Base-by-base conservation (phyloP, 2,797 vertebrate species). In the Lacerta viridis region DNA sequence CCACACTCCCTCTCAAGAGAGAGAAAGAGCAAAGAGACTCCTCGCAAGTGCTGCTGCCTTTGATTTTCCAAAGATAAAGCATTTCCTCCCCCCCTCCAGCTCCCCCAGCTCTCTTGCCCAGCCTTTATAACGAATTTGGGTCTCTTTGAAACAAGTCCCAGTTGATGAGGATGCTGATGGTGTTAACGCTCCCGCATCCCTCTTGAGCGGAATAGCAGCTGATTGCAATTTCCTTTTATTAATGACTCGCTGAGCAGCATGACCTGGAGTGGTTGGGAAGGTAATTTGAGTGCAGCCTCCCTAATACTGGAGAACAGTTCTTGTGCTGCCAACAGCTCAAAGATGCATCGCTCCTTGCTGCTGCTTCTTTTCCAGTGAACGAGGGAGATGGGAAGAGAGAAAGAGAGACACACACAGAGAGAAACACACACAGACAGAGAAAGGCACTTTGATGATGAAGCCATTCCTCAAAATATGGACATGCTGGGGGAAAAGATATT, bases 61-160 rank as follows among this genome's bases (percentile, higher is more conserved):
- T 87, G 80, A 87, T 82, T 85, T 80, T 75, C 55, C 55, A 27
- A 50, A 82, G 80, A 87, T 87, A 87, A 82, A 87, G 86, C 71
- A 66, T 68, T 39, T 43, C 20, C 17, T 33, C 29, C 79, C 78
- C 66, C 39, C 86, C 33, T 33, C 15, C 5, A 64, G 7, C 87
- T 75, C 84, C 82, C 86, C 43, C 74, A 69, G 81, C 88, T 88
- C 87, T 89, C 83, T 46, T 15, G 50, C 74, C 74, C 85, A 80
- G 80, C 71, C 89, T 89, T 89, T 83, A 90, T 66, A 90, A 89
- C 71, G 61, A 84, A 91, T 89, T 71, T 89, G 81, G 79, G 87
- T 84, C 91, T 86, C 90, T 94, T 89, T 93, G 91, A 94, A 88
- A 87, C 39, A 59, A 80, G 90, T 71, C 78, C 77, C 78, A 18